Evolutionary conservation across 2,797 vertebrate genomes (phyloP).

Genomic region (Cyclopterus lumpus): DNA sequence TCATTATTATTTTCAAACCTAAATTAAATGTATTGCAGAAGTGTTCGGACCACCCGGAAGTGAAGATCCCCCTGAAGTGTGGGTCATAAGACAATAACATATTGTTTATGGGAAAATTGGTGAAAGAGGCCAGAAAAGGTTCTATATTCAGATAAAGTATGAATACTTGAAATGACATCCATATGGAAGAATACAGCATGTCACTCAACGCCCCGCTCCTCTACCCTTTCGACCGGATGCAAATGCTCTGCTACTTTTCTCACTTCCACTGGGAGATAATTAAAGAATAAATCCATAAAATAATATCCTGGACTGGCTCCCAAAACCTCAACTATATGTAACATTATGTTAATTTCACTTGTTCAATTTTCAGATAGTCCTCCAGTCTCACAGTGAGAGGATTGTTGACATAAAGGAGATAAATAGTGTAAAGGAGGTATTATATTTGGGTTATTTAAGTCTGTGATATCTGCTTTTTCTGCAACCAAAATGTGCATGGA

Average conservation of each 20-base stretch:
- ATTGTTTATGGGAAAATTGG: not conserved
- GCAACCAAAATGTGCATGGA: not conserved
- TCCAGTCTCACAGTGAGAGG: not conserved
- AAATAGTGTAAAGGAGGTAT: not conserved
- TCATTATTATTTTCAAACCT: not conserved
- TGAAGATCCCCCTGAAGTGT: no score
- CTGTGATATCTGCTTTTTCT: not conserved
- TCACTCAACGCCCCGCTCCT: not conserved
- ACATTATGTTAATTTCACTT: conserved; percentile 10
- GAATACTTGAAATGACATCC: not conserved
- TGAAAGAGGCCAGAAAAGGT: not conserved
- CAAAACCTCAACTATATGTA: not conserved
- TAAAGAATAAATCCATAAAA: conserved; percentile 30
- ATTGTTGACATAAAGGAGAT: not conserved
- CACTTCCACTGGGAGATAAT: conserved; percentile 25
- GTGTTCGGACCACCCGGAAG: not conserved
- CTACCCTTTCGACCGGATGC: not conserved
- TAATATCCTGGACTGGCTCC: not conserved
- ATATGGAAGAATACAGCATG: not conserved
- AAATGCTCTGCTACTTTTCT: conserved; percentile 14
- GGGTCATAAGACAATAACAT: no score
- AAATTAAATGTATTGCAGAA: not conserved
- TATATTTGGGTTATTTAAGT: not conserved
- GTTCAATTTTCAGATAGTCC: not conserved
- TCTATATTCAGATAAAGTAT: not conserved